Conservation (phyloP, 1,140 invertebrate species). For the Penaeus indicus region DNA sequence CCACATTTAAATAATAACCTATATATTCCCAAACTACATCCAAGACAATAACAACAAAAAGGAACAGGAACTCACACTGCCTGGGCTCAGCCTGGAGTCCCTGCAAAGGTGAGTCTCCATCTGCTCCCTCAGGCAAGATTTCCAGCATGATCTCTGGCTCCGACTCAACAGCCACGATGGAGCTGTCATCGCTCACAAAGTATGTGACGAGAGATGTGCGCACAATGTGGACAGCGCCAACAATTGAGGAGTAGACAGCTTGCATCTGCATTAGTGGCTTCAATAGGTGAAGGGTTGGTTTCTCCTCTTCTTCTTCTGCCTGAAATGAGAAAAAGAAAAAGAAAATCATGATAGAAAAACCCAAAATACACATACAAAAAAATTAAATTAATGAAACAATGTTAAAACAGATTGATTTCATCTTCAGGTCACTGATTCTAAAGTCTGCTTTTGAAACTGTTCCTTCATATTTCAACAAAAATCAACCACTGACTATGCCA, state of each 20-base stretch:
- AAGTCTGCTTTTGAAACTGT: too few relatives aligned
- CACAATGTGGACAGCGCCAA: conserved; percentile 49
- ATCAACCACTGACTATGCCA: too few relatives aligned
- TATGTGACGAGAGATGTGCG: conserved; percentile 49
- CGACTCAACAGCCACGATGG: conserved; percentile 51
- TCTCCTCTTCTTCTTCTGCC: conserved; percentile 23
- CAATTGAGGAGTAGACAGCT: conserved; percentile 46
- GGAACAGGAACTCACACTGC: conserved; percentile 8
- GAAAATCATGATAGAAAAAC: too few relatives aligned
- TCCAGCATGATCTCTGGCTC: conserved; percentile 48
- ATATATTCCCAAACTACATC: not conserved
- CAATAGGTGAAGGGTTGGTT: conserved; percentile 43
- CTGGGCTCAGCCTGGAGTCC: not conserved
- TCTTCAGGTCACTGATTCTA: too few relatives aligned
- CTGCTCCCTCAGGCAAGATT: conserved; percentile 5
- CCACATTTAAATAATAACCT: too few relatives aligned
- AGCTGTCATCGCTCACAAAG: conserved; percentile 49
- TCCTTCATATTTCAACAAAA: too few relatives aligned
- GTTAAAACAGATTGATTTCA: too few relatives aligned
- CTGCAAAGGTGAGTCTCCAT: not conserved
- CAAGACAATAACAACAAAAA: not conserved
- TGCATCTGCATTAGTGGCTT: conserved; percentile 48
- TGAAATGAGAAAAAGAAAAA: not conserved
- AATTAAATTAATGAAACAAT: too few relatives aligned
- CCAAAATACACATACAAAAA: too few relatives aligned